Base-by-base conservation (phyloP, 1,140 invertebrate genomes). In the Papilio polyxenes region DNA sequence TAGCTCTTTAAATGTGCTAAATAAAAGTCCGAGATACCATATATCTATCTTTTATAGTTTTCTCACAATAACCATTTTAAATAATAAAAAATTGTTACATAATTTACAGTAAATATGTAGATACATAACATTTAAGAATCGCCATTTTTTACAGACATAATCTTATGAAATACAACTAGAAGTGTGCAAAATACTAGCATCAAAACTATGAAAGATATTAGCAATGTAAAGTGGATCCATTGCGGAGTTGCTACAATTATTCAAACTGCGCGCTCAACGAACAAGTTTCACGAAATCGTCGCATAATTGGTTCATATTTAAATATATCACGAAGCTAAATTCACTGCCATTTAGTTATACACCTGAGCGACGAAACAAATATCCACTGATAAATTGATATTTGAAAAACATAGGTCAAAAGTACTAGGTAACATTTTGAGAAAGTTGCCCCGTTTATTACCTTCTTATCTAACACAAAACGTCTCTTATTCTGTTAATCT, bases 201-300 rank as follows among this genome's bases (percentile, higher is more conserved):
- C 65, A 72, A 15, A 77, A 53, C 75, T 77, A 53, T 77, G 4
- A 56, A 51, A 13, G 37, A 31, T 49, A 77, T 77, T 77, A 37
- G 75, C 75, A 77, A 53, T 77, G 75, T 77, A 77, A 77, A 77
- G 75, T 56, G 75, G 75, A 77, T 77, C 75, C 75, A 77, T 77
- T 20, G 49, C 48, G 75, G 17, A 77, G 75, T 51, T 8, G 20
- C 48, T 51, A 31, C 20, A 77, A 77, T 77, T 77, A 77, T 77
- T 77, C 75, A 77, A 53, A 77, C 75, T 56, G 48, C 44, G 23
- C 49, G 49, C 7, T 72, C 65, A 11, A 31, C 65, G 44, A 23
- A 49, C 1, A 48, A 76, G 49, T 53, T 51, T 77, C 44, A 31
- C 49, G 48, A 53, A 53, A 48, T 59, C 7, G 49, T 53, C 75